Base-by-base conservation (phyloP, 2,797 vertebrate genomes). In the Paedocypris micromegethes region DNA sequence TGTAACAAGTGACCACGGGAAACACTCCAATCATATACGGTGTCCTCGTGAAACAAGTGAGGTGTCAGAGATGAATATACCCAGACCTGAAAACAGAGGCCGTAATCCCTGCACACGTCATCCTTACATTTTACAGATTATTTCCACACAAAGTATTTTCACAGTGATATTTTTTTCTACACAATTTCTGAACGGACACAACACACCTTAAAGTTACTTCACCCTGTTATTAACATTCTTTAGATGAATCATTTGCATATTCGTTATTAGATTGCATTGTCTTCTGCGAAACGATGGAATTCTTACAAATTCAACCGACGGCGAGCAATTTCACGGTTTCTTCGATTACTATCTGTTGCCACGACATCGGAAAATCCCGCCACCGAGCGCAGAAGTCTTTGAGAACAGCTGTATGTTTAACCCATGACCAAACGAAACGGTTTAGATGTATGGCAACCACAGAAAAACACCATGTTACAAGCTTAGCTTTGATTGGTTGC, bases 91-190 rank as follows among this genome's bases (percentile, higher is more conserved):
- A 92, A 87, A 87, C 86, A 89, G 9, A 68, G 23, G 43, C 4
- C 89, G 85, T 89, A 82, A 90, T 90, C 90, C 90, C 89, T 90
- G 88, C 88, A 90, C 83, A 90, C 88, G 85, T 84, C 85, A 80
- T 87, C 86, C 62, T 86, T 82, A 90, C 85, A 87, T 86, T 78
- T 70, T 88, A 91, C 87, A 92, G 87, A 82, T 84, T 83, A 84
- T 58, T 78, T 87, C 88, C 87, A 91, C 79, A 82, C 89, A 84
- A 83, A 88, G 84, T 84, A 86, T 90, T 89, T 93, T 92, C 92
- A 93, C 86, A 92, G 89, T 89, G 87, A 69, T 91, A 91, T 91
- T 90, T 92, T 91, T 63, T 72, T 67, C 56, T 87, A 89, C 82
- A 90, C 80, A 81, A 88, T 84, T 86, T 85, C 85, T 80, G 83